A percentile compares a stretch with the other conserved stretches of the same genome.
These are phyloP conservation scores for Nylanderia fulva DNA, from an alignment of 1,140 invertebrate genomes.

Conservation along the genomic window DNA sequence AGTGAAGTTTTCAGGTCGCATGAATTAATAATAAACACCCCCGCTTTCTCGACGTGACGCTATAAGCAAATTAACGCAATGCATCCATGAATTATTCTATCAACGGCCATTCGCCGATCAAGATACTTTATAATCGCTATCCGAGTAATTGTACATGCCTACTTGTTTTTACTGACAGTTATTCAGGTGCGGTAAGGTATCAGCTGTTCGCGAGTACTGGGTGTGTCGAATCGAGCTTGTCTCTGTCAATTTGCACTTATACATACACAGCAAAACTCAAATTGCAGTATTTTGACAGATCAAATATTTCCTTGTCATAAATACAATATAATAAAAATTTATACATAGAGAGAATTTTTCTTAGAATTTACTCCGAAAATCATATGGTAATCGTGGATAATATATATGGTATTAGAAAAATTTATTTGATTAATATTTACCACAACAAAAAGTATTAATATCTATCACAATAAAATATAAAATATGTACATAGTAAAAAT, in stretches of 20 bases:
- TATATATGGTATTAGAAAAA: no score
- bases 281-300: background rate
- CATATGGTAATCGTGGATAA: no score
- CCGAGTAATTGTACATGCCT: conserved; percentile 22
- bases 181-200: conserved; percentile 21
- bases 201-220: background rate
- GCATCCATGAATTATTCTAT: conserved; percentile 41
- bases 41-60: no score
- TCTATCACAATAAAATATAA: no score
- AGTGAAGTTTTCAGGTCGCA: conserved; percentile 16
- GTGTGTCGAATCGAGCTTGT: background rate
- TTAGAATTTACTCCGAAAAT: no score
- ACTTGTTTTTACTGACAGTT: background rate
- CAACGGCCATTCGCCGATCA: conserved; percentile 43
- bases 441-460: no score
- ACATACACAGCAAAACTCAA: no score
- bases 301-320: background rate
- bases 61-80: conserved; percentile 39
- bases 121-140: conserved; percentile 38
- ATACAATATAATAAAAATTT: no score
- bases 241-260: background rate
- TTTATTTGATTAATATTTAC: no score
- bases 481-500: no score
- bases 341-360: no score
- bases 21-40: conserved; percentile 47